A percentile compares a stretch with the other conserved stretches of the same genome.
These are phyloP conservation scores for Myoxocephalus aenaeus DNA, from an alignment of 2,797 vertebrate genomes.

Conservation along the genomic window DNA sequence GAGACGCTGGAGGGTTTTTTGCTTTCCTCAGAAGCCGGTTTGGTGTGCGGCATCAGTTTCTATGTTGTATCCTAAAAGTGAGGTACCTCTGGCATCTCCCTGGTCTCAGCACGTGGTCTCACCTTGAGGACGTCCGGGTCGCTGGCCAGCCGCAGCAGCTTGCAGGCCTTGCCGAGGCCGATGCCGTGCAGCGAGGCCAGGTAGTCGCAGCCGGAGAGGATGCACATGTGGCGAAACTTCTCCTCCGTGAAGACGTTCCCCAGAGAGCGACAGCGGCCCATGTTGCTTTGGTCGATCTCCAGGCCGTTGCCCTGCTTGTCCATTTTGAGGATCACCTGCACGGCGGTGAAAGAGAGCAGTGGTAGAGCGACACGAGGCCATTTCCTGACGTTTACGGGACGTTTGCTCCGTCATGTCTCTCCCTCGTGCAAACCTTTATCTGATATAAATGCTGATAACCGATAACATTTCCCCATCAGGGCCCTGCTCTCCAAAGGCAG, in stretches of 20 bases:
- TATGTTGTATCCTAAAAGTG: not conserved
- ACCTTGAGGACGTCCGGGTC: slow-evolving; percentile 97
- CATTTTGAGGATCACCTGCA: slow-evolving; percentile 97
- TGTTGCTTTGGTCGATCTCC: slow-evolving; percentile 90
- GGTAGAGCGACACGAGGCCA: no score
- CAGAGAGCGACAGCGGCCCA: slow-evolving; percentile 93
- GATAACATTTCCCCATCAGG: not conserved
- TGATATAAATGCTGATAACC: not conserved
- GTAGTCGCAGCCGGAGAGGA: slow-evolving; percentile 97
- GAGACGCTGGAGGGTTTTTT: not conserved
- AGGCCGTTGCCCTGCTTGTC: slow-evolving; percentile 95
- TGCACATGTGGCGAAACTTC: slow-evolving; percentile 98
- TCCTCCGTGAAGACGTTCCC: slow-evolving; percentile 96
- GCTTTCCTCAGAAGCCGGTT: not conserved
- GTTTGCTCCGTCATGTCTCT: no score
- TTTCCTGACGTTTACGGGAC: not conserved
- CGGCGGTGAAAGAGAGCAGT: not conserved
- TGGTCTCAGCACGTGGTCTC: not conserved
- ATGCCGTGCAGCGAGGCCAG: slow-evolving; percentile 94
- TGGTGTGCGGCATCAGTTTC: not conserved
- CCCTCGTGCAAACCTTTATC: not conserved
- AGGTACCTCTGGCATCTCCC: not conserved
- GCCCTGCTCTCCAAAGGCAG: not conserved
- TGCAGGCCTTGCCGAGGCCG: slow-evolving; percentile 96
- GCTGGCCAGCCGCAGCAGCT: slow-evolving; percentile 90